Evolutionary conservation across 1,140 invertebrate genomes (phyloP), one percentile per base, ranked within the genome.

Genomic region (Eueides isabella): DNA sequence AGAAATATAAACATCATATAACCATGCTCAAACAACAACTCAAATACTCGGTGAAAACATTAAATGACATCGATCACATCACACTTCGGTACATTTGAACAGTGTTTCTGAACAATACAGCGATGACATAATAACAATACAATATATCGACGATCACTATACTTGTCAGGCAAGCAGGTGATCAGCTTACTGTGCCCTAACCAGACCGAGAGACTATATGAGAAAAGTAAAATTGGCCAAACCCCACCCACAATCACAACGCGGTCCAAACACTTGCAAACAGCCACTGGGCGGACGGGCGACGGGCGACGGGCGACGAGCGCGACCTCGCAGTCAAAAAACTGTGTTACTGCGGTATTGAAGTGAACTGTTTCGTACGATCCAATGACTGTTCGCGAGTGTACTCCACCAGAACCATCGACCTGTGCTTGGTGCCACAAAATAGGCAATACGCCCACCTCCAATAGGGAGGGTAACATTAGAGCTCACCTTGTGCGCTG

Each of bases 401-500:
- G 68, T 38, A 69, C 84, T 89, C 86, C 88, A 86, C 85, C 83
- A 81, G 76, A 88, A 86, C 85, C 85, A 88, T 85, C 85, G 86
- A 89, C 85, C 89, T 88, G 89, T 92, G 91, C 90, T 92, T 90
- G 88, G 88, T 90, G 89, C 91, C 90, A 90, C 83, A 88, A 88
- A 78, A 86, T 91, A 91, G 91, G 91, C 91, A 93, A 93, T 87
- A 93, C 89, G 91, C 91, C 91, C 91, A 93, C 90, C 91, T 92
- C 90, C 91, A 93, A 93, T 93, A 93, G 88, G 89, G 91, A 91
- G 89, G 87, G 88, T 92, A 90, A 90, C 87, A 91, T 85, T 77
- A 92, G 91, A 93, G 91, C 91, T 93, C 91, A 90, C 89, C 88
- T 93, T 93, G 91, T 93, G 91, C 91, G 91, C 90, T 93, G 90